Evolutionary conservation across 2,113 vertebrate genomes (phyloP), one percentile per base, ranked within the genome.

Genomic region (Camelus bactrianus): DNA sequence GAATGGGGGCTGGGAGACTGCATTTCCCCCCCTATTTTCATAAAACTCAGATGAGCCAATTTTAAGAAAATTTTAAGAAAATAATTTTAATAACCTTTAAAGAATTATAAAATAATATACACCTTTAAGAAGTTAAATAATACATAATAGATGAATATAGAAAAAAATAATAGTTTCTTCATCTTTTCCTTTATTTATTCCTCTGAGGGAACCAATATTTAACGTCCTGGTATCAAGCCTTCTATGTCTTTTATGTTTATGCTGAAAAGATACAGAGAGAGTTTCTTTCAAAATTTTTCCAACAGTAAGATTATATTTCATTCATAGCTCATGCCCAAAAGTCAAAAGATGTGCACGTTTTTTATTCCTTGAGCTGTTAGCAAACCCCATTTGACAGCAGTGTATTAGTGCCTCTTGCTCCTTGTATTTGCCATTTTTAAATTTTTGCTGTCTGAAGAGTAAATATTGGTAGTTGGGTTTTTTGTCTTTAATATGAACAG

Each of bases 11-110:
- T 50, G 5, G 17, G 54, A 35, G 38, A 8, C 19, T 28, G n/a
- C 89, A 69, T 76, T 35, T 7, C 11, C 26, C 28, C 28, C 73
- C 35, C 32, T 64, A 72, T 95, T 64, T 93, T 56, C 26, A 22
- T 94, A 69, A 95, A 91, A 85, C 11, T 86, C 50, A 70, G 52
- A 64, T 89, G 38, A 95, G 60, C 6, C 13, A 11, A 64, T 91
- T 97, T 97, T 93, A 80, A 89, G 85, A 81, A 96, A 95, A 96
- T 5, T 5, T 93, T 70, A 67, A 42, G 38, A 42, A 42, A 42
- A 77, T 79, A 82, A 73, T 35, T 94, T 95, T 73, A 91, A 65
- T 67, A 76, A 50, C 14, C 35, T 95, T 81, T n/a, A 94, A 93
- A 58, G 28, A 96, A 77, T 50, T 89, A 38, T 42, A 79, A 89